These are phyloP conservation scores for Notarius lentiginosus DNA, from an alignment of 2,113 vertebrate genomes.

Conservation along the genomic window DNA sequence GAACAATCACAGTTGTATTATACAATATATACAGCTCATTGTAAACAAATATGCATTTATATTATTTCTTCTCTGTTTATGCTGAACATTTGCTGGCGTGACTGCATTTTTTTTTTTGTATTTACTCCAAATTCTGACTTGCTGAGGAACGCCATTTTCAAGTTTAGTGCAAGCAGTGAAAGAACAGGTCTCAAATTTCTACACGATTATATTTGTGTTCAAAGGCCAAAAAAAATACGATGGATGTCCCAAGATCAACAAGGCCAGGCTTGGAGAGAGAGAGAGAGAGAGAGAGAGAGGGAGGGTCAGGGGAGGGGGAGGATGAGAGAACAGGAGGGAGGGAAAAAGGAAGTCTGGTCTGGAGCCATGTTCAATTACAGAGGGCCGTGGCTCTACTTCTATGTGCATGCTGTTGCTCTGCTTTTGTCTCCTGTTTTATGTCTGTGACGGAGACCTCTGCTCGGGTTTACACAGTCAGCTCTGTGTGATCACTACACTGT, in stretches of 20 bases:
- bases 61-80: conserved; percentile 61
- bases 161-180: conserved; percentile 18
- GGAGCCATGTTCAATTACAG: conserved; percentile 70
- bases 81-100: conserved; percentile 28
- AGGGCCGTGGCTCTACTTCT: conserved; percentile 48
- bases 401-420: conserved; percentile 51
- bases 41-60: conserved; percentile 68
- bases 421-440: conserved; percentile 69
- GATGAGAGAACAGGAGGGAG: conserved; percentile 36
- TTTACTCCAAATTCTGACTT: background rate
- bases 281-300: conserved; percentile 39
- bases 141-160: conserved; percentile 4
- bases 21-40: conserved; percentile 63
- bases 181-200: conserved; percentile 28
- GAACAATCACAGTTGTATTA: background rate
- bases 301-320: background rate
- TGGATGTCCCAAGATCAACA: conserved; percentile 73
- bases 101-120: background rate
- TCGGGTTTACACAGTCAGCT: conserved; percentile 62
- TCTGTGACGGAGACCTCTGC: conserved; percentile 57
- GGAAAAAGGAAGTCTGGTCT: conserved; percentile 39
- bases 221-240: conserved; percentile 66
- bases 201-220: conserved; percentile 66
- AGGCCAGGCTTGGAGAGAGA: conserved; percentile 23
- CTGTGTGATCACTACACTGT: conserved; percentile 55